Base-by-base conservation (phyloP, 2,797 vertebrate species). In the Labroides dimidiatus region DNA sequence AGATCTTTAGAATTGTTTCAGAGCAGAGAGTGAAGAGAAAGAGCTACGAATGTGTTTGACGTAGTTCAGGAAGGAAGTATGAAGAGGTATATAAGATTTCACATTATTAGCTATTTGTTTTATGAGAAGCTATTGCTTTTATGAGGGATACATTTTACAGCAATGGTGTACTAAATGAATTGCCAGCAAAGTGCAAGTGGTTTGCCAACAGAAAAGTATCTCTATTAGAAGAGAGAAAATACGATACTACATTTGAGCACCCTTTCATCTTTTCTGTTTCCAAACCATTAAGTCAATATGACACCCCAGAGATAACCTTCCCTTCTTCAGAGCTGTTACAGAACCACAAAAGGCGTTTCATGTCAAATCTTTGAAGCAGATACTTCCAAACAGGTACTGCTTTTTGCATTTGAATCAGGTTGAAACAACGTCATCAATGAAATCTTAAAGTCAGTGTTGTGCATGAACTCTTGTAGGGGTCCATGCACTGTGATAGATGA, bases 1-100 rank as follows among this genome's bases (percentile, higher is more conserved):
- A 21, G 39, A 36, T 70, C 42, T 48, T 56, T 1, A 4, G 43
- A 27, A 48, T 60, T 64, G 21, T 59, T 57, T 19, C 77, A 68
- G 3, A 27, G 6, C 27, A 27, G 49, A 60, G 14, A 72, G 59
- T 15, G 16, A 55, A 14, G 1, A 45, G 53, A 49, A 65, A 43
- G 64, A 41, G 15, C 15, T 15, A 17, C 13, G 10, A 75, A 52
- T 63, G 48, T 43, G 52, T 77, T 10, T 14, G 7, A 52, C 30
- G 16, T 33, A 16, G 42, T 23, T 64, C 56, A 68, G 44, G n/a
- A 16, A 39, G 9, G 16, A 57, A 50, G 50, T 27, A 10, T 19
- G 17, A 4, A 51, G 16, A 14, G 13, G 37, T 5, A 2, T n/a
- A 2, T 36, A 21, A 4, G 39, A 27, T 6, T n/a, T n/a, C 13